A percentile compares a stretch with the other conserved stretches of the same genome.
phyloP scores from a whole-genome alignment of 2,113 vertebrate species.

The Cyanocitta stelleri region DNA sequence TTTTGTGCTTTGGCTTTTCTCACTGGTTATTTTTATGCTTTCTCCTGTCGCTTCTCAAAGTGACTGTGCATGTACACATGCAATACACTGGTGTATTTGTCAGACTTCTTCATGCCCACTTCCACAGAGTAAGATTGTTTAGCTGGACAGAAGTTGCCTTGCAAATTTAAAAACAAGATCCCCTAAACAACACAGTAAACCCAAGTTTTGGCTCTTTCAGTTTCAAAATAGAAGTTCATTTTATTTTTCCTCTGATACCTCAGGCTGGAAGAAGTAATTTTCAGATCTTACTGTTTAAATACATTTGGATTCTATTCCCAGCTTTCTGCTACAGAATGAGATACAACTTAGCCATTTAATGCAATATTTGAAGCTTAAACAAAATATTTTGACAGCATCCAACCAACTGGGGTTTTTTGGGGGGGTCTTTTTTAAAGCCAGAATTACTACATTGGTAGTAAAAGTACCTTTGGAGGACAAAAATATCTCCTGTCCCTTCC shows the following conservation, averaged over 20 bases:
- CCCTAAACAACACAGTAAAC: background rate
- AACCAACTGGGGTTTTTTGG: fast-evolving
- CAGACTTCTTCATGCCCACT: background rate
- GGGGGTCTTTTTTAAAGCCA: fast-evolving
- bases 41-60: background rate
- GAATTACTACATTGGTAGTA: background rate
- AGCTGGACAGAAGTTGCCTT: background rate
- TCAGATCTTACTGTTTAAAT: background rate
- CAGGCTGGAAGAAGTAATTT: background rate
- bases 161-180: background rate
- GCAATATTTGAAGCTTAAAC: background rate
- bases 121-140: background rate
- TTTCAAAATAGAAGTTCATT: background rate
- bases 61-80: too few species aligned
- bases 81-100: background rate
- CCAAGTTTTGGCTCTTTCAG: background rate
- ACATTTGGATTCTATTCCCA: background rate
- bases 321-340: background rate
- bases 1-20: background rate
- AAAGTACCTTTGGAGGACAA: background rate
- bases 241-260: background rate
- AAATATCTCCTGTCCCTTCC: background rate
- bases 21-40: background rate
- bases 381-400: background rate
- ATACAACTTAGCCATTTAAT: background rate